Base-by-base conservation (phyloP, 2,888 invertebrate species). In the Drosophila rubida region DNA sequence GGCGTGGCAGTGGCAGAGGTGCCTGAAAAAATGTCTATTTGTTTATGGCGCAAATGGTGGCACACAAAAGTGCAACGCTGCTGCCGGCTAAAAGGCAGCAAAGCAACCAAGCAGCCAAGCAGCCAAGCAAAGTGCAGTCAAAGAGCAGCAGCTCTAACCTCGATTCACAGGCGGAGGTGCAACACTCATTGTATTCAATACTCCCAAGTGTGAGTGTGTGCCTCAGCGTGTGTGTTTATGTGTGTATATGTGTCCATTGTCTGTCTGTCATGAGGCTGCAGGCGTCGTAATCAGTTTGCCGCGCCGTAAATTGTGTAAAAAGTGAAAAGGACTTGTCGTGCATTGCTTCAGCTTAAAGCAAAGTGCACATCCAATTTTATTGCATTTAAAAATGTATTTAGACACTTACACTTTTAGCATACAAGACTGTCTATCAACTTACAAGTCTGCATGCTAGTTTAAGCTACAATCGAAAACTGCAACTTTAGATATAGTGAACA, bases 1-100 rank as follows among this genome's bases (percentile, higher is more conserved):
- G 58, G 19, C 3, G 19, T 19, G 68, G 70, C 59, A 46, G n/a
- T n/a, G n/a, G n/a, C n/a, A 57, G 69, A 83, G 69, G 62, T 51
- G 46, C 42, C 53, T 55, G 72, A 37, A 66, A 54, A 60, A 19
- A 19, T 84, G 87, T 19, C 78, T 85, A 87, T 82, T 82, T 82
- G 85, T 87, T 84, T 87, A 84, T 72, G 69, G 79, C 85, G 41
- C 62, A 71, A 83, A 68, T 62, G 61, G 76, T 58, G 60, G 66
- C 80, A 71, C 64, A 84, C 87, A 54, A 81, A 82, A 76, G 85
- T 74, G 82, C 86, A 83, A 72, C 66, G 66, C 69, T 69, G 69
- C 85, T 69, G 69, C 60, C 66, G 59, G 60, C 64, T 67, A 60
- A 77, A 75, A 75, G 66, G 60, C 69, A 59, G 57, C 49, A 65